phyloP scores from a whole-genome alignment of 2,888 invertebrate genomes.

The Andrena hattorfiana region DNA sequence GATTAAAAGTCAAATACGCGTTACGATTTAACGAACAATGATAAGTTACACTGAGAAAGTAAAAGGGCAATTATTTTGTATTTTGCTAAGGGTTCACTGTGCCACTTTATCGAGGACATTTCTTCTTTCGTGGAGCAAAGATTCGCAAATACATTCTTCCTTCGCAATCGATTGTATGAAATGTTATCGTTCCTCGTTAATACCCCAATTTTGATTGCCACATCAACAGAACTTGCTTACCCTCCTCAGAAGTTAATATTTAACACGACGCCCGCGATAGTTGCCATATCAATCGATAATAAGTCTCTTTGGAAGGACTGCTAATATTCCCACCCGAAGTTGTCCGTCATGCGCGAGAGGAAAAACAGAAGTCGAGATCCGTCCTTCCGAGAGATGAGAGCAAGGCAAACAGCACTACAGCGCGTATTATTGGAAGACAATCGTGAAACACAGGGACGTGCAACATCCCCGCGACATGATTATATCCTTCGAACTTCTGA shows the following conservation, averaged over 20 bases:
- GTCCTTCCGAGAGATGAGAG: slow-evolving; percentile 31
- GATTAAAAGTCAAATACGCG: not conserved
- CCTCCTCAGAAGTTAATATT: not conserved
- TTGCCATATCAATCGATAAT: not conserved
- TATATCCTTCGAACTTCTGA: slow-evolving; percentile 27
- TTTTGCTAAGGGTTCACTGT: too few species aligned
- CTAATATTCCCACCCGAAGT: not conserved
- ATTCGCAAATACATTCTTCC: not conserved
- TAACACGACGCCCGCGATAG: not conserved
- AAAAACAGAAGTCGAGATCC: slow-evolving; percentile 6
- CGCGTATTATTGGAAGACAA: slow-evolving; percentile 38
- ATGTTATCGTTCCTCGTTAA: too few species aligned
- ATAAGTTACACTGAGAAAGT: too few species aligned
- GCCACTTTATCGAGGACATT: too few species aligned
- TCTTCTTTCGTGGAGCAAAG: too few species aligned
- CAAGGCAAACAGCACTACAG: slow-evolving; percentile 32
- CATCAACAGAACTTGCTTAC: not conserved
- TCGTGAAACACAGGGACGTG: slow-evolving; percentile 13
- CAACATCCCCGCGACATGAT: not conserved
- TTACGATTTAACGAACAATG: too few species aligned
- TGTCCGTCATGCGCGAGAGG: slow-evolving; percentile 11
- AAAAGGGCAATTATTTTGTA: too few species aligned
- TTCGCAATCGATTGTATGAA: not conserved
- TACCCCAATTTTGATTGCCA: not conserved
- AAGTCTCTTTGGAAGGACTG: not conserved